Evolutionary conservation across 2,113 vertebrate genomes (phyloP), one percentile per base, ranked within the genome.

Genomic region (Ascaphus truei): DNA sequence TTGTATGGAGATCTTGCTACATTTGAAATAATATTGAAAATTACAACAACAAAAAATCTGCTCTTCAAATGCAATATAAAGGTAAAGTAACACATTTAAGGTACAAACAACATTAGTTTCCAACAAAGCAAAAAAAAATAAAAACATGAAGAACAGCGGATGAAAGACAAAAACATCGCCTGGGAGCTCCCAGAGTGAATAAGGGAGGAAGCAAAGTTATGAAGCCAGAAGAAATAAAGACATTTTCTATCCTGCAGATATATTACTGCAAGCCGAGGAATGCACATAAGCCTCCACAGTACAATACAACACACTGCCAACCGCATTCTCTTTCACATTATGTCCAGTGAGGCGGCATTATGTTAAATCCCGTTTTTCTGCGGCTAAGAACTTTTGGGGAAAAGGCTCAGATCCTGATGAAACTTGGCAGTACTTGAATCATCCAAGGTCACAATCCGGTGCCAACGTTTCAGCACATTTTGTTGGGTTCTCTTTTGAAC

Each of bases 311-410:
- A 52, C 52, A 41, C 57, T 61, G 31, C 56, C 67, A 71, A 61
- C 31, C 67, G 51, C 56, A 20, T 71, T 15, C n/a, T 16, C 52
- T 34, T 58, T 71, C 61, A 71, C 67, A 71, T 71, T 61, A 71
- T 61, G 61, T 71, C 67, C 61, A 71, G 67, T 30, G 45, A 71
- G 67, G 57, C 67, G 61, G 67, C 57, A 71, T 71, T 71, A 71
- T 71, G 67, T 39, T 50, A 71, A 71, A 71, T 71, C 67, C 67
- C 61, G 67, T 61, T 71, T 69, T 71, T 60, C 67, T 51, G 57
- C 47, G 60, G 67, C 67, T 71, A 61, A 71, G 60, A 47, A 71
- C 56, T 69, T 69, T 61, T 61, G 57, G 57, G 47, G 61, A 69
- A 68, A 41, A 52, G 67, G 41, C 67, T 68, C 64, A 41, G 45